These are phyloP conservation scores for Drosophila hydei DNA, from an alignment of 1,140 invertebrate species.

Conservation along the genomic window DNA sequence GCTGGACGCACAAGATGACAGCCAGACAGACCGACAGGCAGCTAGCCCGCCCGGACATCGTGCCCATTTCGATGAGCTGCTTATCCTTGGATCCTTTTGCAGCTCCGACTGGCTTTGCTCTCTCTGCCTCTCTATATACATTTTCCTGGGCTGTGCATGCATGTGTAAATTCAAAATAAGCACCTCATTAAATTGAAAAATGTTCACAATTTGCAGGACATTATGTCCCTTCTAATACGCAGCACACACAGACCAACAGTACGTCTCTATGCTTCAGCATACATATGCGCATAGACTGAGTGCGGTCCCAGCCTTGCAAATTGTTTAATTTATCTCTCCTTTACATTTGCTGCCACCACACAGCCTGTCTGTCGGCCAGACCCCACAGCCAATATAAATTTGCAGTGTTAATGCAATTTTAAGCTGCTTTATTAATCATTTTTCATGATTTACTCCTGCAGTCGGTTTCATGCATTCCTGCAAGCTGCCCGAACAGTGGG, in stretches of 20 bases:
- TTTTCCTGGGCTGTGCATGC: conserved; percentile 37
- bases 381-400: conserved; percentile 52
- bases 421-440: conserved; percentile 80
- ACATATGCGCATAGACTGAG: background rate
- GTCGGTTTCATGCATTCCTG: conserved; percentile 37
- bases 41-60: background rate
- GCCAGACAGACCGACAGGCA: background rate
- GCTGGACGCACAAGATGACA: conserved; percentile 28
- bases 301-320: conserved; percentile 47
- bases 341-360: conserved; percentile 32
- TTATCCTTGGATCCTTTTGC: conserved; percentile 22
- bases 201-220: conserved; percentile 80
- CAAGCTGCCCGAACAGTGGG: conserved; percentile 32
- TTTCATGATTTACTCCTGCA: conserved; percentile 54
- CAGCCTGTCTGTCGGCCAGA: background rate
- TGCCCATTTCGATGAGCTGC: conserved; percentile 35
- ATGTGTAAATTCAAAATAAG: conserved; percentile 79
- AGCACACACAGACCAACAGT: conserved; percentile 16
- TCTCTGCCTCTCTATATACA: conserved; percentile 8
- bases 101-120: background rate
- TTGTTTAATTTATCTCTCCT: conserved; percentile 63
- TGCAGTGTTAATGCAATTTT: conserved; percentile 77
- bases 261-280: background rate
- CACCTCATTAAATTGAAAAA: conserved; percentile 83
- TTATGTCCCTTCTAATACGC: conserved; percentile 69